These are phyloP conservation scores for Heliconius cydno DNA, from an alignment of 2,888 invertebrate species.

Conservation along the genomic window DNA sequence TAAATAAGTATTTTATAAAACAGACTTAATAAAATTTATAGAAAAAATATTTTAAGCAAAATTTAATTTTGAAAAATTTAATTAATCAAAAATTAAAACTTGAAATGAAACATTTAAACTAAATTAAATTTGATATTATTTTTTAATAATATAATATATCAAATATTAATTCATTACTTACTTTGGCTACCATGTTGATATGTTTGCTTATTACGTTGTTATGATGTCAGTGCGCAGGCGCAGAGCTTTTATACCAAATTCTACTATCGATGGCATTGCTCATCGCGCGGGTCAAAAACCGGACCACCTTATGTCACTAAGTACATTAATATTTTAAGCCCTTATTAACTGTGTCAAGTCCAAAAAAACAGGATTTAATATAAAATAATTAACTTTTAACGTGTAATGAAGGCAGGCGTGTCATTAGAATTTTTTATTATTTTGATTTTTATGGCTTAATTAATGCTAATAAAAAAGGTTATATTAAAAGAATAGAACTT, in stretches of 20 bases:
- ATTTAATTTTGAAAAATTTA: too few relatives aligned
- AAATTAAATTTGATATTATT: background rate
- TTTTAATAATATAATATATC: background rate
- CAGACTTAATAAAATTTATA: too few relatives aligned
- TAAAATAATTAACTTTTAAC: background rate
- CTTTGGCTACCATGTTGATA: conserved; percentile 75
- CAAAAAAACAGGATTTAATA: conserved; percentile 29
- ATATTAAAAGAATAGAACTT: too few relatives aligned
- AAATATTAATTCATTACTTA: conserved; percentile 56
- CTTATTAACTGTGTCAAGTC: conserved; percentile 44
- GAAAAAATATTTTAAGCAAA: too few relatives aligned
- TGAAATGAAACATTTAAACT: too few relatives aligned
- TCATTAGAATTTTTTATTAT: conserved; percentile 13
- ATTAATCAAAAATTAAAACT: too few relatives aligned
- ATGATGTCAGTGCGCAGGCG: conserved; percentile 56
- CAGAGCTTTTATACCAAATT: conserved; percentile 66
- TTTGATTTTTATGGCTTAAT: background rate
- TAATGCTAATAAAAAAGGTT: too few relatives aligned
- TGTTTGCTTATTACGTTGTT: conserved; percentile 61
- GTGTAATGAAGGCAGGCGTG: background rate
- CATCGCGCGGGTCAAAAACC: conserved; percentile 54
- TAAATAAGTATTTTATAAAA: background rate
- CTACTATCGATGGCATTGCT: conserved; percentile 45
- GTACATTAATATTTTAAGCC: conserved; percentile 40
- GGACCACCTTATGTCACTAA: conserved; percentile 55